These are phyloP conservation scores for Perodicticus potto DNA, from an alignment of 2,797 vertebrate genomes.

Conservation along the genomic window DNA sequence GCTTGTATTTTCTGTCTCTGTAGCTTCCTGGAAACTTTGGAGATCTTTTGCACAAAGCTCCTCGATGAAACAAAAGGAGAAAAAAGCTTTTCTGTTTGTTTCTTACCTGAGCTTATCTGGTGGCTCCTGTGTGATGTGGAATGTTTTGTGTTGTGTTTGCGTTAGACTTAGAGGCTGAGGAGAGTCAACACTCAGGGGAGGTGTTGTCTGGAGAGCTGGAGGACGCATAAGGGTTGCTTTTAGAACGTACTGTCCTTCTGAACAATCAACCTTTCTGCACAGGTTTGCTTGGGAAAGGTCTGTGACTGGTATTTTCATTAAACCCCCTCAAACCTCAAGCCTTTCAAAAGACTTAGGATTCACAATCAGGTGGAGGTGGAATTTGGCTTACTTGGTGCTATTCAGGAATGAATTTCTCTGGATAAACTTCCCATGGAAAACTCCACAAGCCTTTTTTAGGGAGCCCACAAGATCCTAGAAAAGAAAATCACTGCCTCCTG, in stretches of 20 bases:
- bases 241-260: not conserved
- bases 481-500: not conserved
- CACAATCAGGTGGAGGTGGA: conserved; percentile 1
- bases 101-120: not conserved
- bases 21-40: not conserved
- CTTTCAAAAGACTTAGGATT: conserved; percentile 52
- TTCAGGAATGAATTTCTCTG: conserved; percentile 62
- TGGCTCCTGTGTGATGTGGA: not conserved
- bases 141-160: conserved; percentile 53
- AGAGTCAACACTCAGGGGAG: not conserved
- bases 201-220: not conserved
- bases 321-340: not conserved
- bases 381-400: not conserved
- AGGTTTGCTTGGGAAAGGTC: conserved; percentile 68
- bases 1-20: not conserved
- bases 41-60: not conserved
- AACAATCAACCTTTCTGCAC: conserved; percentile 58
- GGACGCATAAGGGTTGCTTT: conserved; percentile 67
- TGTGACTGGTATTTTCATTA: conserved; percentile 70
- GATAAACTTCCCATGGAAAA: conserved; percentile 28
- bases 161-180: not conserved
- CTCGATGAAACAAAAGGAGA: conserved; percentile 29
- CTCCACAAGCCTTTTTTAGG: not conserved
- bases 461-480: not conserved
- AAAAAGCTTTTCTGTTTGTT: not conserved